These are phyloP conservation scores for Acrossocheilus wenchowensis DNA, from an alignment of 2,797 vertebrate genomes.

Conservation along the genomic window DNA sequence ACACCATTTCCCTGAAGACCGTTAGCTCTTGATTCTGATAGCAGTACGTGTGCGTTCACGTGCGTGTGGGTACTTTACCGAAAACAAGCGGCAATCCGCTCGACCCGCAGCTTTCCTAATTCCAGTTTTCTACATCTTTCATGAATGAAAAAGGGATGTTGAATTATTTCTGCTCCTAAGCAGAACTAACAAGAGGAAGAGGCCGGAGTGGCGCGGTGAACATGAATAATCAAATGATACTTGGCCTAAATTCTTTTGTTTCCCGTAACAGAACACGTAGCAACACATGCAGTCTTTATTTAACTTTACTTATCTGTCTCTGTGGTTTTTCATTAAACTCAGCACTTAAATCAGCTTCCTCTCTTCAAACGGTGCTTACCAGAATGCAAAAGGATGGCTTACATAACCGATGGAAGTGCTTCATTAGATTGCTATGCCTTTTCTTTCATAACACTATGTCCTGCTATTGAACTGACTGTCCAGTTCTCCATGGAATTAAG, in stretches of 20 bases:
- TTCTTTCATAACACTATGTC: constrained; percentile 55
- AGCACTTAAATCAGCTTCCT: constrained; percentile 49
- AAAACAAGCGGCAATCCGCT: constrained; percentile 14
- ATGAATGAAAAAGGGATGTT: constrained; percentile 61
- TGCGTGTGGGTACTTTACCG: constrained; percentile 24
- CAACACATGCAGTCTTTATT: constrained; percentile 49
- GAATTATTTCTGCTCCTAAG: constrained; percentile 56
- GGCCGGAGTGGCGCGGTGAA: constrained; percentile 45
- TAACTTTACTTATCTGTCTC: constrained; percentile 49
- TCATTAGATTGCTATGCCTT: constrained; percentile 61
- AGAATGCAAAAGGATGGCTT: constrained; percentile 45
- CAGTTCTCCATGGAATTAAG: constrained; percentile 53
- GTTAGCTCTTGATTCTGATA: constrained; percentile 29
- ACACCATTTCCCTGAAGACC: constrained; percentile 24
- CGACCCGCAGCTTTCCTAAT: constrained; percentile 36
- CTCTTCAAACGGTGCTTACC: constrained; percentile 33
- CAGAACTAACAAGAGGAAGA: constrained; percentile 64
- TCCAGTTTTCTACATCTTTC: constrained; percentile 52
- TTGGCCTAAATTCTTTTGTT: constrained; percentile 56
- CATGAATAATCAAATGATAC: constrained; percentile 62
- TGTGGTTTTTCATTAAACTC: constrained; percentile 54
- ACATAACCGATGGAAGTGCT: constrained; percentile 52
- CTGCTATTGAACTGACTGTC: constrained; percentile 50
- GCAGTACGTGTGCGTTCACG: neutral
- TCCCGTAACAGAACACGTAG: constrained; percentile 50